Conservation (phyloP, 2,797 vertebrate genomes). For the Malacoctenus gilli region DNA sequence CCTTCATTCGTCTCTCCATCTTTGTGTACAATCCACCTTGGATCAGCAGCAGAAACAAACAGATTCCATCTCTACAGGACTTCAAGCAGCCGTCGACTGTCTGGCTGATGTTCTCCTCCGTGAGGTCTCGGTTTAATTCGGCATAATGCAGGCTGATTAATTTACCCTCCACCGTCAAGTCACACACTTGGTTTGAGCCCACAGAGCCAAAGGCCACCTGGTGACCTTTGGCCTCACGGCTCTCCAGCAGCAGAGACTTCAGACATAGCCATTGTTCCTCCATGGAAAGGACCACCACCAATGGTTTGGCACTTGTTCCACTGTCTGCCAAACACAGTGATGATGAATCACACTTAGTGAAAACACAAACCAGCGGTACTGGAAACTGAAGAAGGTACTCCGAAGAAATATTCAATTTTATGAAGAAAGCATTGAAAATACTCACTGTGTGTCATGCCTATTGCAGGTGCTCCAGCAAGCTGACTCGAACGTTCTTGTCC, state of each 20-base stretch:
- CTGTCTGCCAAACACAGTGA: constrained; percentile 26
- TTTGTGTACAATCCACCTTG: constrained; percentile 48
- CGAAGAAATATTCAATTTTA: too few relatives aligned
- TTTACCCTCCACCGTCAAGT: constrained; percentile 14
- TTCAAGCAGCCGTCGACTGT: constrained; percentile 40
- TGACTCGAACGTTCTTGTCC: constrained; percentile 22
- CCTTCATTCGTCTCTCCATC: constrained; percentile 38
- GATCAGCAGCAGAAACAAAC: constrained; percentile 57
- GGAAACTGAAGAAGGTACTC: too few relatives aligned
- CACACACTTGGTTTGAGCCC: constrained; percentile 38
- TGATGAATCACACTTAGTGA: neutral
- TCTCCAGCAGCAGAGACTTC: constrained; percentile 34
- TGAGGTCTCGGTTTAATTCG: constrained; percentile 35
- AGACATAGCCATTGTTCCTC: constrained; percentile 39
- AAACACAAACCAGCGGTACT: rapidly evolving
- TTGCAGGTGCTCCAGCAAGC: constrained; percentile 24
- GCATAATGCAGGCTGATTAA: constrained; percentile 36
- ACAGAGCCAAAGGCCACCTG: constrained; percentile 13
- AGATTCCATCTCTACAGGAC: constrained; percentile 18
- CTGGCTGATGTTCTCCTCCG: constrained; percentile 38
- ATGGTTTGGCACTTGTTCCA: neutral
- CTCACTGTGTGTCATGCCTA: constrained; percentile 52
- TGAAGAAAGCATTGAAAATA: too few relatives aligned
- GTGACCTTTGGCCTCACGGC: constrained; percentile 4
- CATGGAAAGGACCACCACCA: constrained; percentile 47